These are phyloP conservation scores for Drosophila pachea DNA, from an alignment of 1,140 invertebrate genomes.

Conservation along the genomic window DNA sequence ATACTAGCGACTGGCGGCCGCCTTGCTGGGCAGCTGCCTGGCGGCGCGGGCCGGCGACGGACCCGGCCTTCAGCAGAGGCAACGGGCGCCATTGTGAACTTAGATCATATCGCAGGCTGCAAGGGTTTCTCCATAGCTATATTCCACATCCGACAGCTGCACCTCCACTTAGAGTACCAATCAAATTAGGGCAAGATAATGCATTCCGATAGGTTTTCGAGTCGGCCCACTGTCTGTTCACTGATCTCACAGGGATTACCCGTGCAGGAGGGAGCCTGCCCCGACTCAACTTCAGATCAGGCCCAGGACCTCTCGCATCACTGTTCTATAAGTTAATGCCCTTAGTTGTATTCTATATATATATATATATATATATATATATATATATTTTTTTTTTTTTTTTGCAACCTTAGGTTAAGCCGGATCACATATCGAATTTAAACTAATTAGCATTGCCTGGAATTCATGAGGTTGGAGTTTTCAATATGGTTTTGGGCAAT, in stretches of 20 bases:
- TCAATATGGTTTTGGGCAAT: constrained; percentile 21
- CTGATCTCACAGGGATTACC: too few relatives aligned
- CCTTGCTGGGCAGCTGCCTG: constrained; percentile 69
- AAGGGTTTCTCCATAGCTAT: constrained; percentile 20
- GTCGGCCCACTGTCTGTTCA: too few relatives aligned
- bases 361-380: too few relatives aligned
- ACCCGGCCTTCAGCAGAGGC: constrained; percentile 9
- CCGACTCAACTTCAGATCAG: too few relatives aligned
- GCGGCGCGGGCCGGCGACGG: constrained; percentile 33
- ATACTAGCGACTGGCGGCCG: constrained; percentile 78
- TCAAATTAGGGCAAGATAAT: too few relatives aligned
- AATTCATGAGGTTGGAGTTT: neutral
- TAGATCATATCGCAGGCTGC: constrained; percentile 59
- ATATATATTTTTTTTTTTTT: constrained; percentile 26
- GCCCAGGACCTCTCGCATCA: too few relatives aligned
- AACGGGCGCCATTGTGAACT: constrained; percentile 29
- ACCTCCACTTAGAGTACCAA: too few relatives aligned
- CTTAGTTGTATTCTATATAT: too few relatives aligned
- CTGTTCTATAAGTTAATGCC: too few relatives aligned
- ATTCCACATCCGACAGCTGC: neutral
- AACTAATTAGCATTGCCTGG: constrained; percentile 71
- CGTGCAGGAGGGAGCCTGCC: too few relatives aligned
- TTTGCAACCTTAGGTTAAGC: constrained; percentile 47
- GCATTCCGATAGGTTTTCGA: too few relatives aligned
- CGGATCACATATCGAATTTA: constrained; percentile 78